phyloP scores from a whole-genome alignment of 23 tunicate genomes.

The Oikopleura dioica region DNA sequence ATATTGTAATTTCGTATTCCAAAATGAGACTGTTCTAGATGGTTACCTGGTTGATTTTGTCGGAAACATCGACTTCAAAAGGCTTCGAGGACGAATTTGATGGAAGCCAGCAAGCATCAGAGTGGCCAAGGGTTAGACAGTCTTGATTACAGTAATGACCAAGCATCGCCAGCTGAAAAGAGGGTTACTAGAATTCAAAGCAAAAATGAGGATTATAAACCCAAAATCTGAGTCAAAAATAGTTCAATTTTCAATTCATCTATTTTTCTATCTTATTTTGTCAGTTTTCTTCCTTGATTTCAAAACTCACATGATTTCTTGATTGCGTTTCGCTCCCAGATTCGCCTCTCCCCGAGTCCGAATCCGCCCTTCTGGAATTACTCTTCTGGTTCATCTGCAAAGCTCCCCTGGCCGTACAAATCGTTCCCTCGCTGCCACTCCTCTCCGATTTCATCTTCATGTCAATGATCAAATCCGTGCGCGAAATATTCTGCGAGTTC shows the following conservation, averaged over 20 bases:
- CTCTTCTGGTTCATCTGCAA: too few species aligned
- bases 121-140: conserved; percentile 11
- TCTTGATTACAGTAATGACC: not conserved
- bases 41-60: conserved; percentile 1
- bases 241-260: too few species aligned
- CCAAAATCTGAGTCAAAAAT: too few species aligned
- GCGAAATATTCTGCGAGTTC: too few species aligned
- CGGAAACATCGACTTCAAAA: conserved; percentile 4
- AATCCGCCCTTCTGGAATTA: not conserved
- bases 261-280: too few species aligned
- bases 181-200: not conserved
- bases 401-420: too few species aligned
- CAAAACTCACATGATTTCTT: conserved; percentile 1
- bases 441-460: too few species aligned
- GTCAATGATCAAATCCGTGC: too few species aligned
- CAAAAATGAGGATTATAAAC: too few species aligned
- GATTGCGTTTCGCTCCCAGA: not conserved
- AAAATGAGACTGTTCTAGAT: not conserved
- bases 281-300: too few species aligned
- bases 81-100: not conserved
- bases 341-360: not conserved
- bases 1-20: not conserved
- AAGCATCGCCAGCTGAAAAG: not conserved
- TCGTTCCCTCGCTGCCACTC: too few species aligned
- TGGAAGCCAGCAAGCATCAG: conserved; percentile 6